phyloP scores from a whole-genome alignment of 2,797 vertebrate species.

The Pogoniulus pusillus region DNA sequence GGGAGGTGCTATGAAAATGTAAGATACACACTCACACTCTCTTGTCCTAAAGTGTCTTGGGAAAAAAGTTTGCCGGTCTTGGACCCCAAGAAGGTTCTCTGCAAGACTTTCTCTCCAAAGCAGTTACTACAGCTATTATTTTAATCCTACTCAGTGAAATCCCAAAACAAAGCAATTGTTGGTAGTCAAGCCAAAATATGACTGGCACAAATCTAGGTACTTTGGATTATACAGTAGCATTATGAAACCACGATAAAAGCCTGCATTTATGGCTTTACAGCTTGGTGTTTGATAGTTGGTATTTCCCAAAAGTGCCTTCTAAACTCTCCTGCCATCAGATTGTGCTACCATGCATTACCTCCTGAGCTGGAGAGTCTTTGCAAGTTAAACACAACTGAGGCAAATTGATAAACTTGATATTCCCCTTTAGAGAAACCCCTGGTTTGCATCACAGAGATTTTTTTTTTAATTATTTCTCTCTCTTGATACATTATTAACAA shows the following conservation, averaged over 20 bases:
- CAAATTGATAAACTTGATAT: background rate
- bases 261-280: background rate
- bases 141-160: background rate
- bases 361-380: background rate
- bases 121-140: background rate
- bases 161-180: background rate
- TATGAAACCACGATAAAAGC: slow-evolving; percentile 31
- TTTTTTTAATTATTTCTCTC: background rate
- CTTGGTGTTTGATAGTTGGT: background rate
- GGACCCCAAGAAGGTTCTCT: background rate
- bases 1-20: background rate
- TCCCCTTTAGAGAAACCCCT: background rate
- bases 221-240: background rate
- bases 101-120: background rate
- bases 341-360: background rate
- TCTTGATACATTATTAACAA: background rate
- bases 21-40: background rate
- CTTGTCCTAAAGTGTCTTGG: background rate
- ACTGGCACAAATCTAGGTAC: background rate
- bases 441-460: background rate
- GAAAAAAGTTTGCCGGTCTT: background rate
- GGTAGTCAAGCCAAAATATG: background rate
- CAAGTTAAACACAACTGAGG: background rate
- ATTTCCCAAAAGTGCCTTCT: background rate
- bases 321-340: background rate